Evolutionary conservation across 2,113 vertebrate species (phyloP).

Genomic region (Rhea pennata): DNA sequence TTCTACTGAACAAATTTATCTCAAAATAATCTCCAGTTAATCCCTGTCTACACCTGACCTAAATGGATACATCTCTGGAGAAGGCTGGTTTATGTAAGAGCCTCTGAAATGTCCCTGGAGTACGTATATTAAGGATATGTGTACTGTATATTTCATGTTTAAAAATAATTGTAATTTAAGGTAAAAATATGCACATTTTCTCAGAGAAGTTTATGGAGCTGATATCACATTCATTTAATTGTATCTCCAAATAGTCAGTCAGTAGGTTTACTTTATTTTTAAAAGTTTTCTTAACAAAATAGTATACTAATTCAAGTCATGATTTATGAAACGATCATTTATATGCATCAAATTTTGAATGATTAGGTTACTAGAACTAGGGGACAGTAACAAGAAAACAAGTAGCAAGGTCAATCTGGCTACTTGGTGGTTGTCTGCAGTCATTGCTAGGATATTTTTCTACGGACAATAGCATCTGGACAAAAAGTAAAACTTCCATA

Average conservation of each 20-base stretch:
- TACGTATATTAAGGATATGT: neutral
- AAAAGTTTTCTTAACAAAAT: neutral
- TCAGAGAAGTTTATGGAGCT: neutral
- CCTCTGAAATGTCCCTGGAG: neutral
- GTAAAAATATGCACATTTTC: neutral
- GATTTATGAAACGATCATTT: neutral
- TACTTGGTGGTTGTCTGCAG: neutral
- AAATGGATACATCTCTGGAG: neutral
- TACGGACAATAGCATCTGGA: neutral
- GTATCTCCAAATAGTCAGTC: neutral
- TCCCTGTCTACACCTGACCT: conserved; percentile 8
- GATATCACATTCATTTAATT: neutral
- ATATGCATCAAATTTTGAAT: neutral
- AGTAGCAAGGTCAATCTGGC: neutral
- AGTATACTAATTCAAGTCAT: neutral
- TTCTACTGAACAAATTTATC: conserved; percentile 32
- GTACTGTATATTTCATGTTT: conserved; percentile 1
- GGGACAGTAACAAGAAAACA: neutral
- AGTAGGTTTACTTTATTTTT: neutral
- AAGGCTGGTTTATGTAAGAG: conserved; percentile 11
- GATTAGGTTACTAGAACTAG: neutral
- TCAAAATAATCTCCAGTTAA: conserved; percentile 29
- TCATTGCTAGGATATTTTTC: neutral
- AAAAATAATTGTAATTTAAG: neutral
- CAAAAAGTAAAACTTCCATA: neutral